A percentile compares a stretch with the other conserved stretches of the same genome.
These are phyloP conservation scores for Sesia apiformis DNA, from an alignment of 2,888 invertebrate species.

Conservation along the genomic window DNA sequence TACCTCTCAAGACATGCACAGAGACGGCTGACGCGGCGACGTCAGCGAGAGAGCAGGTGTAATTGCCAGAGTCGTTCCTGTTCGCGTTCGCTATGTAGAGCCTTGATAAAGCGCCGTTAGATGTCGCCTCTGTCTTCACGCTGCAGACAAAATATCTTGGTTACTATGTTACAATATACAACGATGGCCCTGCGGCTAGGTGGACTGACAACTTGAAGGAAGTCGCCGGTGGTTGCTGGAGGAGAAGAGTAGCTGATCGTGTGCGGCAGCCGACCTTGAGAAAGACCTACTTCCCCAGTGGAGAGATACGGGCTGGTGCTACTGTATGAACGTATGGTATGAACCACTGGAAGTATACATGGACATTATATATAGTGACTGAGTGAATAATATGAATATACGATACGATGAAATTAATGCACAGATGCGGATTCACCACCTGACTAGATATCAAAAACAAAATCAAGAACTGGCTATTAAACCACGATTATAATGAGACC, in stretches of 20 bases:
- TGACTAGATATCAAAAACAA: no score
- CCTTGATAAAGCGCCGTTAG: conserved; percentile 82
- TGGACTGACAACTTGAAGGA: neutral
- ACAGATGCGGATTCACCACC: no score
- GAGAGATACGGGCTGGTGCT: neutral
- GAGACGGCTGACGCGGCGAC: conserved; percentile 81
- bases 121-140: conserved; percentile 85
- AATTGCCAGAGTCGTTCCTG: conserved; percentile 85
- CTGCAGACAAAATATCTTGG: conserved; percentile 51
- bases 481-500: no score
- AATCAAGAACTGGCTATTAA: no score
- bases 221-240: neutral
- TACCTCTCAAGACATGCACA: conserved; percentile 87
- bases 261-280: neutral
- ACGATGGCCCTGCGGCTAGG: neutral
- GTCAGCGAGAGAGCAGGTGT: conserved; percentile 83
- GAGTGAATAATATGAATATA: no score
- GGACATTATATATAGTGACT: no score
- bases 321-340: no score
- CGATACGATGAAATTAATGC: no score
- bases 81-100: conserved; percentile 88
- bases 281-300: neutral
- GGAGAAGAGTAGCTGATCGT: neutral
- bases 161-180: neutral
- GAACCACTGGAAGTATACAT: no score